phyloP scores from a whole-genome alignment of 2,797 vertebrate species.

The Pipistrellus nathusii region DNA sequence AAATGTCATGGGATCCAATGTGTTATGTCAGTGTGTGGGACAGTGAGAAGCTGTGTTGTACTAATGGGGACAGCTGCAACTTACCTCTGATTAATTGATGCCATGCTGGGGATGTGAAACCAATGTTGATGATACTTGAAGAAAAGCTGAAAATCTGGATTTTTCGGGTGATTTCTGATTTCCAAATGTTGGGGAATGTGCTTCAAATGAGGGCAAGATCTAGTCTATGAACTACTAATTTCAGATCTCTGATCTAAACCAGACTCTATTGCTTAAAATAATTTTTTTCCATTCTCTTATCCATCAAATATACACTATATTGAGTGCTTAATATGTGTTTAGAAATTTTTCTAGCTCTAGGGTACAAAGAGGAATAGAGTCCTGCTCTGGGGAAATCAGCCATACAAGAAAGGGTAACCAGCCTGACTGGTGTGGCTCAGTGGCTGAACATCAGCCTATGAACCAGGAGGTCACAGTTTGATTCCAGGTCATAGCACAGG shows the following conservation, averaged over 20 bases:
- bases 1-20: background rate
- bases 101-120: background rate
- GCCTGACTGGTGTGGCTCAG: too few relatives aligned
- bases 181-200: background rate
- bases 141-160: background rate
- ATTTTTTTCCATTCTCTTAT: background rate
- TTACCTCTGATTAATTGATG: background rate
- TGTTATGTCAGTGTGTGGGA: background rate
- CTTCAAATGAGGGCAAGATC: background rate
- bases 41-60: background rate
- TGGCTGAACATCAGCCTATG: too few relatives aligned
- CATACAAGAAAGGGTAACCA: background rate
- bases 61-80: background rate
- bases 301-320: background rate
- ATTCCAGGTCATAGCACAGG: too few relatives aligned
- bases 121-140: background rate
- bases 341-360: background rate
- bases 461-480: too few relatives aligned
- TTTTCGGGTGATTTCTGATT: background rate
- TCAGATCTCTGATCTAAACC: background rate
- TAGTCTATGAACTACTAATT: background rate
- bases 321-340: background rate
- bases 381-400: background rate
- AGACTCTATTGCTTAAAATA: background rate
- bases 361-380: background rate